These are phyloP conservation scores for Incurvaria masculella DNA, from an alignment of 2,888 invertebrate species.

Conservation along the genomic window DNA sequence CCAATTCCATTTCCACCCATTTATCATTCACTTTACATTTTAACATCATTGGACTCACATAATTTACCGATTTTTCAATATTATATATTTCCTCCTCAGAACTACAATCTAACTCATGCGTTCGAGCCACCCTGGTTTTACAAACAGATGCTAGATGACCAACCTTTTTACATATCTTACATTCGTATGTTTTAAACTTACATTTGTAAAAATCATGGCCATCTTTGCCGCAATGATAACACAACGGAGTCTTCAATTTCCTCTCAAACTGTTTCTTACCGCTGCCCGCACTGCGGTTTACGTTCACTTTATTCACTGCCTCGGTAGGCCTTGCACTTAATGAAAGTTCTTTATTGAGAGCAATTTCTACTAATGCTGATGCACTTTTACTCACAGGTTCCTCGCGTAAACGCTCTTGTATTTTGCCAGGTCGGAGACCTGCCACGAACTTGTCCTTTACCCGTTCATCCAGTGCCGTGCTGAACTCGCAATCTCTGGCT, in stretches of 20 bases:
- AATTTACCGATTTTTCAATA: not conserved
- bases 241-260: not conserved
- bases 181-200: constrained; percentile 2
- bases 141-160: not conserved
- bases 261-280: too few relatives aligned
- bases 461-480: not conserved
- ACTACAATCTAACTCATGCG: too few relatives aligned
- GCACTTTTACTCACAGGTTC: not conserved
- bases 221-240: not conserved
- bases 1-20: not conserved
- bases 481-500: not conserved
- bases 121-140: not conserved
- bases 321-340: not conserved
- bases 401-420: not conserved
- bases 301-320: not conserved
- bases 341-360: not conserved
- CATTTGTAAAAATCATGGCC: constrained; percentile 1
- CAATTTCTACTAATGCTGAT: not conserved
- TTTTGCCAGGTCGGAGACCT: not conserved
- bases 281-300: too few relatives aligned
- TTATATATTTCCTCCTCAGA: not conserved
- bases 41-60: not conserved
- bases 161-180: constrained; percentile 1
- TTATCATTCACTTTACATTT: not conserved
- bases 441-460: not conserved